A percentile compares a stretch with the other conserved stretches of the same genome.
Evolutionary conservation across 2,113 vertebrate species (phyloP).

Genomic region (Ceuthmochares aereus): DNA sequence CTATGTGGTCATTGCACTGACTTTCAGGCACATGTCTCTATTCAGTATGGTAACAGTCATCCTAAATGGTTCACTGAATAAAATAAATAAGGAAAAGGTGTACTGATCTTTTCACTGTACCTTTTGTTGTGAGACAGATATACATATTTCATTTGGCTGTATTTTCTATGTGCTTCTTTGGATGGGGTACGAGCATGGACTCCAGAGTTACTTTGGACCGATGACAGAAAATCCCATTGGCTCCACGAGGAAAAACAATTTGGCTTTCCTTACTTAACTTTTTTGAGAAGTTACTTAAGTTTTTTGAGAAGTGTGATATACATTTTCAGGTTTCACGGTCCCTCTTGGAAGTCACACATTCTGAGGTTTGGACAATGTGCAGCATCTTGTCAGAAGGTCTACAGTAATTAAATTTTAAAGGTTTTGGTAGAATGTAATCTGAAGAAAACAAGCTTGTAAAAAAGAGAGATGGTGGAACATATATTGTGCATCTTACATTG

Average conservation of each 20-base stretch:
- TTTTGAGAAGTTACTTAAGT: no score
- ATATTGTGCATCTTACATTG: not conserved
- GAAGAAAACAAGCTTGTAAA: not conserved
- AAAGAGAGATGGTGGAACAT: not conserved
- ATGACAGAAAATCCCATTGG: not conserved
- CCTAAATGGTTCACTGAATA: not conserved
- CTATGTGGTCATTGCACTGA: not conserved
- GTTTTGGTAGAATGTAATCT: not conserved
- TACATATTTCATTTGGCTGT: not conserved
- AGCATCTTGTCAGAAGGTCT: not conserved
- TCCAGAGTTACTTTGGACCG: not conserved
- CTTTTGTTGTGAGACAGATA: not conserved
- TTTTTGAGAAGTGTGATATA: not conserved
- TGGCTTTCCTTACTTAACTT: not conserved
- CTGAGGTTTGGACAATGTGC: not conserved
- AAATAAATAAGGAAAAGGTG: not conserved
- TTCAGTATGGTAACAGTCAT: fast-evolving
- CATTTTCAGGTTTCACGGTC: not conserved
- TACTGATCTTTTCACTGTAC: not conserved
- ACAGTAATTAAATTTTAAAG: not conserved
- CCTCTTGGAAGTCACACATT: not conserved
- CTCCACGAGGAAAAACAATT: not conserved
- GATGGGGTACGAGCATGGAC: fast-evolving
- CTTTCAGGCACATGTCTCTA: not conserved
- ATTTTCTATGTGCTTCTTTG: not conserved